phyloP scores from a whole-genome alignment of 2,113 vertebrate species.

The Dasyornis broadbenti region DNA sequence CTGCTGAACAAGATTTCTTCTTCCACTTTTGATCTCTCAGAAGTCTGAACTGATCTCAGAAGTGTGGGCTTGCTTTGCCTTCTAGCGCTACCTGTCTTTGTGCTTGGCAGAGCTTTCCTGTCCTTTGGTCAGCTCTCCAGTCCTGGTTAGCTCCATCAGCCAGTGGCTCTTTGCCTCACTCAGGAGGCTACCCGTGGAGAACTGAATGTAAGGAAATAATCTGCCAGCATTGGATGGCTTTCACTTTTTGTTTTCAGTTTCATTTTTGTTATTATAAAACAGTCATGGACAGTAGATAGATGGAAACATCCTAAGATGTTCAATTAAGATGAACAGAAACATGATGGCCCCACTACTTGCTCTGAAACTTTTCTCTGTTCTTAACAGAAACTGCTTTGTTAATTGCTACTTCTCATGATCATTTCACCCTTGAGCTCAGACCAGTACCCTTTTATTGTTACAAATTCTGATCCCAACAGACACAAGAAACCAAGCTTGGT shows the following conservation, averaged over 20 bases:
- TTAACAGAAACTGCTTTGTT: not conserved
- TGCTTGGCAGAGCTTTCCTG: not conserved
- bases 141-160: not conserved
- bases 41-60: not conserved
- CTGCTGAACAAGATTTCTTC: slow-evolving; percentile 6
- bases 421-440: not conserved
- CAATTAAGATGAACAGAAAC: not conserved
- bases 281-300: not conserved
- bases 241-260: not conserved
- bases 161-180: not conserved
- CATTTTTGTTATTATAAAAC: not conserved
- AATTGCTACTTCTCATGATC: not conserved
- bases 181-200: not conserved
- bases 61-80: not conserved
- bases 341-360: not conserved
- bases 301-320: not conserved
- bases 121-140: not conserved
- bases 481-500: not conserved
- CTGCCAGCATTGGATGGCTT: not conserved
- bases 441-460: not conserved
- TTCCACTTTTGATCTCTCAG: slow-evolving; percentile 12
- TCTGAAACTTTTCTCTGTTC: not conserved
- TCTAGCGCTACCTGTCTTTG: not conserved
- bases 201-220: not conserved
- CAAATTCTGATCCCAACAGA: not conserved